Percentiles rank a stretch among this genome's conserved stretches.
Conservation (phyloP, 2,888 invertebrate species). For the Tipula lateralis region DNA sequence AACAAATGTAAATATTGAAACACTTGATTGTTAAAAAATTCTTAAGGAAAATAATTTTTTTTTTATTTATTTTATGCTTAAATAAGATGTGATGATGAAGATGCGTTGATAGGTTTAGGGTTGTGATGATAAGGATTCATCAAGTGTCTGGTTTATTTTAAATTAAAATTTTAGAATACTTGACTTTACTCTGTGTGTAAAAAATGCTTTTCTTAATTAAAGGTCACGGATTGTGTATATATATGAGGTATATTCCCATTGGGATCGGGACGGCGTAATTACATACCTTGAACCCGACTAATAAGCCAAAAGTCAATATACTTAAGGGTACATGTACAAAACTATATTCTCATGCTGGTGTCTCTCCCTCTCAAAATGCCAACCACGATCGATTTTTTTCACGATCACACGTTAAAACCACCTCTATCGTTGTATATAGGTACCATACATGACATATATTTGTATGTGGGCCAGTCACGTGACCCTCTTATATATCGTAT, state of each 20-base stretch:
- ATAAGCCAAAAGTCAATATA: background rate
- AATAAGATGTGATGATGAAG: background rate
- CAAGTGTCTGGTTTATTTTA: background rate
- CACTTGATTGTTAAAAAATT: background rate
- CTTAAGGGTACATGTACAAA: background rate
- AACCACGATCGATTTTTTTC: background rate
- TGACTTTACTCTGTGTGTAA: background rate
- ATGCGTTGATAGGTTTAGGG: background rate
- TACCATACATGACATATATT: background rate
- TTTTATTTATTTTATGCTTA: background rate
- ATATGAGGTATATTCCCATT: background rate
- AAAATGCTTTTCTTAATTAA: background rate
- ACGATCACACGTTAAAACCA: background rate
- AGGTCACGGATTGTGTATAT: background rate
- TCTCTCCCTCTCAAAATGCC: background rate
- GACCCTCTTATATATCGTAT: background rate
- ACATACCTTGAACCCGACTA: background rate
- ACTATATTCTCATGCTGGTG: background rate
- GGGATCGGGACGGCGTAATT: background rate
- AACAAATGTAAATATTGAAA: constrained; percentile 24
- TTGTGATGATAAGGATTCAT: background rate
- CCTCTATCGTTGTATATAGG: background rate
- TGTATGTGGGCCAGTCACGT: background rate
- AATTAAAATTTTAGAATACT: background rate
- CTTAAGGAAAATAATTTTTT: background rate